phyloP scores from a whole-genome alignment of 2,113 vertebrate genomes.

The Syngnathoides biaculeatus region DNA sequence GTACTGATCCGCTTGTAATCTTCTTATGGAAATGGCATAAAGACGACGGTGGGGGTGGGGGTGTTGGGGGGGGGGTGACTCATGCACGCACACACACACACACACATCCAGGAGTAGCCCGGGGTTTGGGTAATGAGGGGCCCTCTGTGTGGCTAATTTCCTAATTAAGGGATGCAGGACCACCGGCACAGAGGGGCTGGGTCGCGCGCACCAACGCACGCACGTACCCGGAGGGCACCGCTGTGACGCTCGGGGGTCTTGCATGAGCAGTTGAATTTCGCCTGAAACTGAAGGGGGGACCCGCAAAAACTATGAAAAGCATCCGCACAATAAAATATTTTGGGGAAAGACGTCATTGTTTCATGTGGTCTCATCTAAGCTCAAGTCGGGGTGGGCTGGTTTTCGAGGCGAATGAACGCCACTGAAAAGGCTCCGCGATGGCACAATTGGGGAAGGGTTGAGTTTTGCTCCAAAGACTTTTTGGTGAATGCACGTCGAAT shows the following conservation, averaged over 20 bases:
- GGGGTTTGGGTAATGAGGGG: slow-evolving; percentile 73
- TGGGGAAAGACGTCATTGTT: background rate
- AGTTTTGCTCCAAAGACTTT: background rate
- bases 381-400: too few species aligned
- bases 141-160: slow-evolving; percentile 75
- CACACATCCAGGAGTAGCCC: slow-evolving; percentile 44
- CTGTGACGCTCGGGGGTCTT: slow-evolving; percentile 2
- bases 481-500: background rate
- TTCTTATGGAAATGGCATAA: slow-evolving; percentile 74
- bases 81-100: too few species aligned
- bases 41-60: too few species aligned
- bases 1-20: slow-evolving; percentile 83
- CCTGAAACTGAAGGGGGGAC: too few species aligned
- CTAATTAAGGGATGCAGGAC: slow-evolving; percentile 80
- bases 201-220: background rate
- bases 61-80: too few species aligned
- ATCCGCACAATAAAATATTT: background rate
- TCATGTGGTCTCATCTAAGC: too few species aligned
- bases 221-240: background rate
- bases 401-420: background rate
- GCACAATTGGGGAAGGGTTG: slow-evolving; percentile 52
- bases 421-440: slow-evolving; percentile 58
- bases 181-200: slow-evolving; percentile 70
- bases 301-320: too few species aligned
- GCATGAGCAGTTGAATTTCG: slow-evolving; percentile 8